A percentile compares a stretch with the other conserved stretches of the same genome.
Conservation (phyloP, 2,113 vertebrate genomes). For the Cyanocitta stelleri region DNA sequence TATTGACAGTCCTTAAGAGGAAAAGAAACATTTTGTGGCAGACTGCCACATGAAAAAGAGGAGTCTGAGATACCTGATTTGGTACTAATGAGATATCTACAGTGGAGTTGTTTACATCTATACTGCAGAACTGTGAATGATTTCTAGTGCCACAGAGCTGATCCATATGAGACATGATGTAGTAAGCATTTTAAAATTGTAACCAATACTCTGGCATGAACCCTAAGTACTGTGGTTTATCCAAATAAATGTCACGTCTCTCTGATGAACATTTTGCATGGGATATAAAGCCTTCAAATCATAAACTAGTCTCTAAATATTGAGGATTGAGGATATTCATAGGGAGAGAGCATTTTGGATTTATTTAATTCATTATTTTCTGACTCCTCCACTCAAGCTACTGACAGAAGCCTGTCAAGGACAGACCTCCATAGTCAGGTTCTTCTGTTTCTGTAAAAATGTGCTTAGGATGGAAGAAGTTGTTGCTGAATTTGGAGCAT, state of each 20-base stretch:
- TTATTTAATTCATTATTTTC: neutral
- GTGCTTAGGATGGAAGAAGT: neutral
- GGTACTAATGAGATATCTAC: neutral
- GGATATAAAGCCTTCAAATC: neutral
- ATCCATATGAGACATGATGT: neutral
- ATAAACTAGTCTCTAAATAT: neutral
- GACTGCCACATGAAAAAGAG: neutral
- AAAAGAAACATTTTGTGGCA: neutral
- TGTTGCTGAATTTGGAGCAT: slow-evolving; percentile 1
- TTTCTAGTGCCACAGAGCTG: neutral
- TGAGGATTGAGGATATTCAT: neutral
- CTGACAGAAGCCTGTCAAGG: neutral
- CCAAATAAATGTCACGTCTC: neutral
- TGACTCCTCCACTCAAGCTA: neutral
- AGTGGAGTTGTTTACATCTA: neutral
- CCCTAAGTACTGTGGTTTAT: neutral
- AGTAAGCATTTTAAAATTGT: neutral
- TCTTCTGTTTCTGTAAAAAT: neutral
- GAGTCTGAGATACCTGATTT: neutral
- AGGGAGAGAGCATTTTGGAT: neutral
- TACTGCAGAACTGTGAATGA: neutral
- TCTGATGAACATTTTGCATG: neutral
- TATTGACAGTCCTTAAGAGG: neutral
- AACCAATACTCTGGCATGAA: neutral
- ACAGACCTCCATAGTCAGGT: neutral